Evolutionary conservation across 2,113 vertebrate species (phyloP), one percentile per base, ranked within the genome.

Genomic region (Ranitomeya imitator): DNA sequence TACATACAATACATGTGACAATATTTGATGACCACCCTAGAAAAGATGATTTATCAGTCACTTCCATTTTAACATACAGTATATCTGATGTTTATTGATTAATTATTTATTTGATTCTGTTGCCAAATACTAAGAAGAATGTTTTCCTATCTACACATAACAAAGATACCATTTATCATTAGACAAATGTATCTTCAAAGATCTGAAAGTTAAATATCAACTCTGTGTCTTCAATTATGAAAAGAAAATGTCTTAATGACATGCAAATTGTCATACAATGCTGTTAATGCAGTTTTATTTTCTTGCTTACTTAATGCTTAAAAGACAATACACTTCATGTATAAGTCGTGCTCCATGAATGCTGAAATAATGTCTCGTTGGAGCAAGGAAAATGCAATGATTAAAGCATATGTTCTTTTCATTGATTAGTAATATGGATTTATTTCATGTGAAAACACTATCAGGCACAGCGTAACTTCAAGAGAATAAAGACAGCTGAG

Each of bases 171-270:
- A 59, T 61, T 61, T 86, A 60, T 52, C 31, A 78, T 63, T 3
- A 78, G 73, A 78, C 31, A 86, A 61, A 61, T 61, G 31, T 45
- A 19, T 86, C 85, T 78, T 85, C 65, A 52, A 86, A 86, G 26
- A 63, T n/a, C 52, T 63, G 15, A 77, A 61, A 13, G 69, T 52
- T 78, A 63, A 86, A 86, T 86, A 74, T 78, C 71, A 86, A 3
- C 57, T 86, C 71, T 78, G 71, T 63, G 85, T 86, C 77, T 86
- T 86, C 57, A 86, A 78, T 78, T 86, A 86, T 78, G 57, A 51
- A 51, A 31, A 63, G 73, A 86, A 52, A 78, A 63, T 78, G 59
- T 61, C 71, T 86, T 86, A 74, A 86, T 86, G 59, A 59, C 59
- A 65, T 86, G 63, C 69, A 85, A 74, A 85, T 76, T 74, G 69